These are phyloP conservation scores for Dicrostonyx torquatus DNA, from an alignment of 2,797 vertebrate genomes.

Conservation along the genomic window DNA sequence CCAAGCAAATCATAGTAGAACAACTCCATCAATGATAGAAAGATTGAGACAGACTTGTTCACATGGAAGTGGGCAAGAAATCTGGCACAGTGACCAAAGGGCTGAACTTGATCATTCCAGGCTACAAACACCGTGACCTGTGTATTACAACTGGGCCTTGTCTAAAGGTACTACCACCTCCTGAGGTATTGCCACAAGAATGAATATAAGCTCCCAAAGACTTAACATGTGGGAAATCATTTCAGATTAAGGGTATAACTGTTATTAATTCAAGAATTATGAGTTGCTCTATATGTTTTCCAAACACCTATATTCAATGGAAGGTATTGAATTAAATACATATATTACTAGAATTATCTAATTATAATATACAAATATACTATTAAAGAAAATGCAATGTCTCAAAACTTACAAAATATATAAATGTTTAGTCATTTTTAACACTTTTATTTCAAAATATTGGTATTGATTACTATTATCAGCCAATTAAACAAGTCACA, in stretches of 20 bases:
- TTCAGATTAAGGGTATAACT: neutral
- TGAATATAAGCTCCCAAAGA: neutral
- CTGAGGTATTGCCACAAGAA: neutral
- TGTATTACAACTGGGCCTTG: neutral
- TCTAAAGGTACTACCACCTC: neutral
- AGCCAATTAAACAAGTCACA: neutral
- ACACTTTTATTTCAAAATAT: neutral
- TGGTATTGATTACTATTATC: neutral
- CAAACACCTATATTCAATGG: neutral
- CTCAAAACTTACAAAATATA: neutral
- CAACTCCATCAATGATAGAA: too few relatives aligned
- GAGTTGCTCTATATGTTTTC: neutral
- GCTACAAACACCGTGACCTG: neutral
- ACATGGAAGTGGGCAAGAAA: neutral
- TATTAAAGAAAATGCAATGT: neutral
- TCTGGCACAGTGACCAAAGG: accelerated
- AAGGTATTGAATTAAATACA: neutral
- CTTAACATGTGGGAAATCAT: neutral
- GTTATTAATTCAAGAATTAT: neutral
- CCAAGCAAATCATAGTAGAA: neutral
- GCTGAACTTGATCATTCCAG: too few relatives aligned
- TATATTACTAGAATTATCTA: neutral
- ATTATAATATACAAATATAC: neutral
- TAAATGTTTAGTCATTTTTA: neutral
- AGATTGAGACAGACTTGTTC: too few relatives aligned